Base-by-base conservation (phyloP, 2,113 vertebrate species). In the Otus sunia region DNA sequence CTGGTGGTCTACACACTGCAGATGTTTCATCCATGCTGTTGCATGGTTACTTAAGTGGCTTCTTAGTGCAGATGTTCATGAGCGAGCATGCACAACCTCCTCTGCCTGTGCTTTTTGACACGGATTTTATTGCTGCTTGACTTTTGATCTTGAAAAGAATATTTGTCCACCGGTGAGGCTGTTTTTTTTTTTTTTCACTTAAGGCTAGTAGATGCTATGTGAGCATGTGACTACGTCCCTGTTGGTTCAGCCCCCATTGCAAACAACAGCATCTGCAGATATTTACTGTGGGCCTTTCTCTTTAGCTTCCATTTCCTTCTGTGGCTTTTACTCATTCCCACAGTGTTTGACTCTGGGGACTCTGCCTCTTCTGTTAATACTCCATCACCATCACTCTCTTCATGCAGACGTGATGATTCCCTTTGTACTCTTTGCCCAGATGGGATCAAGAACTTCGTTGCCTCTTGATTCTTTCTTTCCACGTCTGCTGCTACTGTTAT, bases 71-170 rank as follows among this genome's bases (percentile, higher is more conserved):
- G 93, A 96, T 97, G 93, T 94, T 96, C 92, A 86, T 4, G 19
- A 94, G 49, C 77, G 75, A 94, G 82, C 62, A 71, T 88, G 78
- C 59, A 85, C 59, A 91, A 75, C 14, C 9, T 96, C 92, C 73
- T 95, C 92, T 29, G 59, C 92, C 23, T 86, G 39, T 88, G 80
- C 55, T 96, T 97, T 97, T 92, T 96, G 94, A 97, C 94, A 96
- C 3, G 0, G 41, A 92, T 97, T 98, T 98, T 97, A 97, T 94
- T 96, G 90, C 89, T 95, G 74, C 87, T 93, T 96, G 95, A 96
- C 87, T 97, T 98, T 97, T 97, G 97, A 98, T 98, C 89, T 97
- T 82, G 74, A 73, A 86, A 78, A 97, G 53, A 85, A 69, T 91
- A 90, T 91, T 95, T 84, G 56, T 93, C 59, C 69, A 87, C 78